Conservation (phyloP, 2,113 vertebrate species). For the Melospiza georgiana region DNA sequence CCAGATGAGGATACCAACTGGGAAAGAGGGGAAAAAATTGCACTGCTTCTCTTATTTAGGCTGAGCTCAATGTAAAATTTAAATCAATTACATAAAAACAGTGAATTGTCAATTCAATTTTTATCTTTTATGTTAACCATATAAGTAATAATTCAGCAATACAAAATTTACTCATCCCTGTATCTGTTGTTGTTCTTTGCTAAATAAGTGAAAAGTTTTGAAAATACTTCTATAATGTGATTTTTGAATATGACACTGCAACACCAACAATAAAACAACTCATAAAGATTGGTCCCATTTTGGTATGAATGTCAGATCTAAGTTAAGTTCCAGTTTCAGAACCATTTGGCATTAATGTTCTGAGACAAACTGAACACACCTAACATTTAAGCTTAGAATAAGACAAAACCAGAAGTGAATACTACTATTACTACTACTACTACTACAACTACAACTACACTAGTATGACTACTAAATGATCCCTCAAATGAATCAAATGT, state of each 20-base stretch:
- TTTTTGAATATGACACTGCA: not conserved
- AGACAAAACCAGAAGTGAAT: not conserved
- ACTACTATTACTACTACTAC: not conserved
- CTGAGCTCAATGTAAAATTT: not conserved
- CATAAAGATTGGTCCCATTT: not conserved
- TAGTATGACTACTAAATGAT: not conserved
- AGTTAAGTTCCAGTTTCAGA: not conserved
- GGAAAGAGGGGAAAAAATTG: not conserved
- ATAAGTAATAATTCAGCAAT: not conserved
- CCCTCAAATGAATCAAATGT: not conserved
- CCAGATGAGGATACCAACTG: not conserved
- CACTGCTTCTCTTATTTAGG: not conserved
- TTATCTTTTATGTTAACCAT: not conserved
- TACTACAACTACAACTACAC: not conserved
- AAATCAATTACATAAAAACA: not conserved
- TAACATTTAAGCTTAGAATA: not conserved
- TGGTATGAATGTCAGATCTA: not conserved
- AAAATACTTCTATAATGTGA: not conserved
- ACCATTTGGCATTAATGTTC: not conserved
- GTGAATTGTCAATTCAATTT: not conserved
- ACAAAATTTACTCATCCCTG: not conserved
- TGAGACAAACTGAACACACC: not conserved
- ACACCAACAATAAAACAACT: not conserved
- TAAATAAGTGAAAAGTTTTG: not conserved
- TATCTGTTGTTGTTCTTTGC: not conserved